Evolutionary conservation across 2,797 vertebrate species (phyloP), one percentile per base, ranked within the genome.

Genomic region (Sitta carolinensis): DNA sequence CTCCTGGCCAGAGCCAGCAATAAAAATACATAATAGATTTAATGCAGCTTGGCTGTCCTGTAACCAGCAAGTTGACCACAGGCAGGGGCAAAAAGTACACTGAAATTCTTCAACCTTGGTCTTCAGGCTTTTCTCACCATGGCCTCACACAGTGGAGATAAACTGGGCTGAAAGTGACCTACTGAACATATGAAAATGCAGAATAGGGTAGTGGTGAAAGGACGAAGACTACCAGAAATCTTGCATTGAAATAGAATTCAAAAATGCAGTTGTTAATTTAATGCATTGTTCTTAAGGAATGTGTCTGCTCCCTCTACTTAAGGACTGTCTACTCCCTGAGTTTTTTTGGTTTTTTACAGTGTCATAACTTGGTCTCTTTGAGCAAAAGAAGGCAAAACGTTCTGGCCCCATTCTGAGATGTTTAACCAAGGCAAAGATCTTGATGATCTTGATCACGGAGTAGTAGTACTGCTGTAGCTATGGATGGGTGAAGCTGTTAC

Each of bases 1-100:
- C 80, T 86, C 84, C 87, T 50, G 55, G 94, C 38, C 59, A 89
- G 76, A 88, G 29, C 29, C 61, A 94, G 61, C 47, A 83, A 55
- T 61, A 69, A 86, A 87, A 93, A 73, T 43, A 26, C 48, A 66
- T 42, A 76, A 47, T 25, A 70, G 47, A 81, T 66, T 66, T 86
- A 75, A 89, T 61, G 72, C 9, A 14, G 57, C 40, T 81, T 91
- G 54, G 26, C 84, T 92, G 82, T 84, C 69, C 47, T 78, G 69
- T 93, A 82, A 84, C 51, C 76, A 88, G 23, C 38, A 50, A 84
- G 76, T 20, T 86, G 69, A 23, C 40, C 79, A 42, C 11, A 52
- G 79, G 48, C 66, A 84, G 69, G 66, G 59, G 32, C 13, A 75
- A 43, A 92, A 51, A 62, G 14, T 45, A 17, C 51, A 20, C 30